Evolutionary conservation across 2,113 vertebrate genomes (phyloP).

Genomic region (Calyptommatus sinebrachiatus): DNA sequence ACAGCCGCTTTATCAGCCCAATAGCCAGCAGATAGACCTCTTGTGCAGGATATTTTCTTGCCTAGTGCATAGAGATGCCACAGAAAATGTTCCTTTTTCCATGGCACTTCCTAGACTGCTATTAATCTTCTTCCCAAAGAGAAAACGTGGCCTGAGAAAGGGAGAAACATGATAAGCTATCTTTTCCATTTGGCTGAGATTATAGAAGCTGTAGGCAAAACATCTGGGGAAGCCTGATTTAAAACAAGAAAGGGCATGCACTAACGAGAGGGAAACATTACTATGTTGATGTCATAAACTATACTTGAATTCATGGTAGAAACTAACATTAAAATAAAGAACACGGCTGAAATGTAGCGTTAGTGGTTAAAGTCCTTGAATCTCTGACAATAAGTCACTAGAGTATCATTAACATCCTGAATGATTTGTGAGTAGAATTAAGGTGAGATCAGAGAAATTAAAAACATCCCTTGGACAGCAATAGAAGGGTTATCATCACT

Average conservation of each 20-base stretch:
- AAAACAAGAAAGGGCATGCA: background rate
- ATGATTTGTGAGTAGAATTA: background rate
- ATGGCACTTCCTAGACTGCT: too few relatives aligned
- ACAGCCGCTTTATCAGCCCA: too few relatives aligned
- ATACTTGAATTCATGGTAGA: background rate
- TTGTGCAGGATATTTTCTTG: too few relatives aligned
- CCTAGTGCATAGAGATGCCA: too few relatives aligned
- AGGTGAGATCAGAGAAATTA: background rate
- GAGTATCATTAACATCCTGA: background rate
- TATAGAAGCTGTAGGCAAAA: too few relatives aligned
- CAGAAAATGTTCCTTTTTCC: too few relatives aligned
- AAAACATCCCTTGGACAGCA: background rate
- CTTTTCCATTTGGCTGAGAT: too few relatives aligned
- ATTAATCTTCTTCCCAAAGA: too few relatives aligned
- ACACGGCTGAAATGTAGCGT: background rate
- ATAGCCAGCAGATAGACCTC: too few relatives aligned
- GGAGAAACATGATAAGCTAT: background rate
- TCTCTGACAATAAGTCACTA: background rate
- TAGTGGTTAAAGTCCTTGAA: background rate
- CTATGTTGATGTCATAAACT: background rate
- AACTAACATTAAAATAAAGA: background rate
- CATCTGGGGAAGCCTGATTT: background rate
- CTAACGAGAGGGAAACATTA: background rate
- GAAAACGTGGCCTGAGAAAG: background rate
- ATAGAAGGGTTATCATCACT: background rate